phyloP scores from a whole-genome alignment of 2,888 invertebrate genomes.

The Hypomecis punctinalis region DNA sequence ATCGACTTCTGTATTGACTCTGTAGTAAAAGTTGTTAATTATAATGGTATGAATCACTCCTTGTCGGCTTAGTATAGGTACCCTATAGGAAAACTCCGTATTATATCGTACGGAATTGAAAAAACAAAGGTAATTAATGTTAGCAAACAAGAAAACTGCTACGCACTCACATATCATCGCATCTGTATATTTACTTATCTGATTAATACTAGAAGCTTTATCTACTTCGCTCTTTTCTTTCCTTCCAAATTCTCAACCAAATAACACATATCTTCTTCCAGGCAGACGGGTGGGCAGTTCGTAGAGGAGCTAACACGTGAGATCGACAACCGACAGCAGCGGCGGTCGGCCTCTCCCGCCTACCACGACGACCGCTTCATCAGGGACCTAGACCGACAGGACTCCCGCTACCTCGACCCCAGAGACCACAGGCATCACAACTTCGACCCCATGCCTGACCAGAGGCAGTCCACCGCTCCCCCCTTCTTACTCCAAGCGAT shows the following conservation, averaged over 20 bases:
- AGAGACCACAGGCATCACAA: slow-evolving; percentile 15
- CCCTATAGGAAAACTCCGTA: too few relatives aligned
- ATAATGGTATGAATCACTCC: too few relatives aligned
- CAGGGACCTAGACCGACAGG: slow-evolving; percentile 6
- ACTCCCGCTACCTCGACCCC: slow-evolving; percentile 10
- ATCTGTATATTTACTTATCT: too few relatives aligned
- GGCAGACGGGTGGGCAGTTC: slow-evolving; percentile 81
- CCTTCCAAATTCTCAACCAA: slow-evolving; percentile 11
- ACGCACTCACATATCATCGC: too few relatives aligned
- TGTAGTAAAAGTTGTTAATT: too few relatives aligned
- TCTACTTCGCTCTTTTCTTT: neutral
- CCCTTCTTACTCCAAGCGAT: slow-evolving; percentile 77
- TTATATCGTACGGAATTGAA: too few relatives aligned
- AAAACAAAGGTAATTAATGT: too few relatives aligned
- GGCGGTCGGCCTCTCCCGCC: slow-evolving; percentile 41
- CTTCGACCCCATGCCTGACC: slow-evolving; percentile 22
- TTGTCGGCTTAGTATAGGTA: too few relatives aligned
- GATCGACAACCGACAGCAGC: slow-evolving; percentile 66
- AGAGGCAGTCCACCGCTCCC: slow-evolving; percentile 54
- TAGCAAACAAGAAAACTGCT: too few relatives aligned
- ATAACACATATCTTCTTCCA: slow-evolving; percentile 62
- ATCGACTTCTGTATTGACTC: too few relatives aligned
- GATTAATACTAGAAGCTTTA: neutral
- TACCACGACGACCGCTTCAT: slow-evolving; percentile 18
- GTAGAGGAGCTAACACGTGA: slow-evolving; percentile 74